phyloP scores from a whole-genome alignment of 2,888 invertebrate genomes.

The Trichogramma evanescens region DNA sequence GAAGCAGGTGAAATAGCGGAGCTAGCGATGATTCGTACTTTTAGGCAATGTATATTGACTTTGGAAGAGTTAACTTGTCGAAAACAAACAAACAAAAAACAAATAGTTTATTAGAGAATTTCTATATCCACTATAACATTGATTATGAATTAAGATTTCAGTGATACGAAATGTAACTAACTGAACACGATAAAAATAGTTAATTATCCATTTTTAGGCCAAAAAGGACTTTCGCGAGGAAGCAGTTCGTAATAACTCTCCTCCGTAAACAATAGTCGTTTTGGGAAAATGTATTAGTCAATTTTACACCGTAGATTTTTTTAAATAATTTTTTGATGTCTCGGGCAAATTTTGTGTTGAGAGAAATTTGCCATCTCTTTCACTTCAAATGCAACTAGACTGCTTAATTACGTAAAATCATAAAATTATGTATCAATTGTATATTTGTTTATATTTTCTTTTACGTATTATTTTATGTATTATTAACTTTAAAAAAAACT shows the following conservation, averaged over 20 bases:
- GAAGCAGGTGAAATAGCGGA: conserved; percentile 19
- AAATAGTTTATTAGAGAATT: conserved; percentile 20
- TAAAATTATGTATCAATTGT: conserved; percentile 12
- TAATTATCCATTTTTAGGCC: conserved; percentile 17
- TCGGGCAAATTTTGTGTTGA: too few relatives aligned
- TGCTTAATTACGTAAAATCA: conserved; percentile 13
- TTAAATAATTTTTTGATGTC: conserved; percentile 6
- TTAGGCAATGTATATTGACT: conserved; percentile 9
- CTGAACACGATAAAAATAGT: conserved; percentile 12
- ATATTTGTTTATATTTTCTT: conserved; percentile 11
- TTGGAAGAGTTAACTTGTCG: conserved; percentile 13
- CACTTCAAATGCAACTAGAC: conserved; percentile 1
- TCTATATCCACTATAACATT: conserved; percentile 14
- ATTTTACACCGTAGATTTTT: conserved; percentile 18
- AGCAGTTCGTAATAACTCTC: not conserved
- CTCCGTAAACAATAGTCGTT: conserved; percentile 16
- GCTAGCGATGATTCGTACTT: conserved; percentile 4
- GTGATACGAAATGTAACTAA: conserved; percentile 16
- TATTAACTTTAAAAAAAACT: not conserved
- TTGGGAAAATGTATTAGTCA: conserved; percentile 20
- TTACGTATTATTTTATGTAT: conserved; percentile 7
- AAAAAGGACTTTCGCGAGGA: conserved; percentile 6
- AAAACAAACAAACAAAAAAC: not conserved
- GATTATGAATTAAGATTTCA: conserved; percentile 18
- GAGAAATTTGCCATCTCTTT: too few relatives aligned